Evolutionary conservation across 2,888 invertebrate species (phyloP).

Genomic region (Meghimatium bilineatum): DNA sequence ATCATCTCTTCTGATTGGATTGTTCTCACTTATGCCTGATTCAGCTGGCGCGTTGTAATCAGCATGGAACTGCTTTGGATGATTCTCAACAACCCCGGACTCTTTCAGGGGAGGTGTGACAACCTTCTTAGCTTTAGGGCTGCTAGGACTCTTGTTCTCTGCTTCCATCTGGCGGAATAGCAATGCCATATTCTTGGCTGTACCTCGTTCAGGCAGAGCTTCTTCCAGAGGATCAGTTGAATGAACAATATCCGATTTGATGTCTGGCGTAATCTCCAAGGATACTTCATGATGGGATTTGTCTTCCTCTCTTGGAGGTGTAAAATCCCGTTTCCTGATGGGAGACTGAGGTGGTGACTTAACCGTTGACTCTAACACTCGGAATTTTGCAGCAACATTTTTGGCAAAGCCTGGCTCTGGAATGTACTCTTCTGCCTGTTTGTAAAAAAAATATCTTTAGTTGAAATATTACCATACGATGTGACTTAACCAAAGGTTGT

Average conservation of each 20-base stretch:
- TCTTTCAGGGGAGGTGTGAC: conserved; percentile 64
- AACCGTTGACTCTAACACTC: conserved; percentile 60
- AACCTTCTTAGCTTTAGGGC: conserved; percentile 58
- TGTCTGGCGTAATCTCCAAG: conserved; percentile 61
- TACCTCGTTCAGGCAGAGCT: conserved; percentile 65
- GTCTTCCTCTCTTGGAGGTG: conserved; percentile 64
- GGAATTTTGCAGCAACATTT: conserved; percentile 67
- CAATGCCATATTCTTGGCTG: conserved; percentile 62
- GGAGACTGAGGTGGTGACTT: conserved; percentile 61
- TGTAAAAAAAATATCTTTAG: not conserved
- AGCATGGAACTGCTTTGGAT: conserved; percentile 56
- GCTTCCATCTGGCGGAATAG: conserved; percentile 65
- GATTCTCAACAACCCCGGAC: conserved; percentile 64
- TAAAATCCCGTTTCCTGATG: conserved; percentile 60
- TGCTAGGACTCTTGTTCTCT: conserved; percentile 42
- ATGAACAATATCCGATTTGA: conserved; percentile 59
- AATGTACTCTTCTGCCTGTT: conserved; percentile 59
- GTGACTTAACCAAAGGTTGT: not conserved
- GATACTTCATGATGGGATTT: conserved; percentile 56
- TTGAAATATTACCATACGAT: not conserved
- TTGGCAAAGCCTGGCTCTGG: conserved; percentile 66
- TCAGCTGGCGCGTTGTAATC: conserved; percentile 52
- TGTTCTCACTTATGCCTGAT: conserved; percentile 69
- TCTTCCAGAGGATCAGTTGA: conserved; percentile 59
- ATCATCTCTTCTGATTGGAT: conserved; percentile 64